A percentile compares a stretch with the other conserved stretches of the same genome.
Evolutionary conservation across 2,113 vertebrate genomes (phyloP).

Genomic region (Thunnus thynnus): DNA sequence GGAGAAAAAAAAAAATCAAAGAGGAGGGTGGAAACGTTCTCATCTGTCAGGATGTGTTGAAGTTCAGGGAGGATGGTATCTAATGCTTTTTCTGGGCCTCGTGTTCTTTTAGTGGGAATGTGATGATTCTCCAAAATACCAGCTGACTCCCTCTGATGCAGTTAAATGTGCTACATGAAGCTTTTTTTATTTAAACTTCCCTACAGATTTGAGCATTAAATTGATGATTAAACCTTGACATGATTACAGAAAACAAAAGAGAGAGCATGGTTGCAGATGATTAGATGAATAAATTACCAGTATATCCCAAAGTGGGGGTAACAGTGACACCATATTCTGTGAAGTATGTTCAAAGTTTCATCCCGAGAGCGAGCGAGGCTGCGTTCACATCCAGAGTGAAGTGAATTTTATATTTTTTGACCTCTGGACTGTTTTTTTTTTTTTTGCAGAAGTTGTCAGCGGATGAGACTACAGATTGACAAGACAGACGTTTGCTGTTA

Average conservation of each 20-base stretch:
- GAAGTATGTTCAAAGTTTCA: no score
- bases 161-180: not conserved
- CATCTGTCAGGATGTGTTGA: conserved; percentile 42
- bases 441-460: not conserved
- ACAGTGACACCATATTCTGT: no score
- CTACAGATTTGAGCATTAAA: not conserved
- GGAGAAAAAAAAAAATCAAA: conserved; percentile 48
- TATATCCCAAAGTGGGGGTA: no score
- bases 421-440: not conserved
- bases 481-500: not conserved
- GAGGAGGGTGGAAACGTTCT: conserved; percentile 48
- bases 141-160: not conserved
- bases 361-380: no score
- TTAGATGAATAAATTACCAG: no score
- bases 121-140: not conserved
- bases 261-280: no score
- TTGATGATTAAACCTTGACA: not conserved
- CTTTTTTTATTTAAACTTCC: not conserved
- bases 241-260: not conserved
- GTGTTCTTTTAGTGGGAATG: not conserved
- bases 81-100: not conserved
- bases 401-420: not conserved
- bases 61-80: conserved; percentile 4
- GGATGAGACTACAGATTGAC: not conserved
- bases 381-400: no score